Percentiles rank a stretch among this genome's conserved stretches.
Conservation (phyloP, 2,888 invertebrate species). For the Ischnus inquisitorius region DNA sequence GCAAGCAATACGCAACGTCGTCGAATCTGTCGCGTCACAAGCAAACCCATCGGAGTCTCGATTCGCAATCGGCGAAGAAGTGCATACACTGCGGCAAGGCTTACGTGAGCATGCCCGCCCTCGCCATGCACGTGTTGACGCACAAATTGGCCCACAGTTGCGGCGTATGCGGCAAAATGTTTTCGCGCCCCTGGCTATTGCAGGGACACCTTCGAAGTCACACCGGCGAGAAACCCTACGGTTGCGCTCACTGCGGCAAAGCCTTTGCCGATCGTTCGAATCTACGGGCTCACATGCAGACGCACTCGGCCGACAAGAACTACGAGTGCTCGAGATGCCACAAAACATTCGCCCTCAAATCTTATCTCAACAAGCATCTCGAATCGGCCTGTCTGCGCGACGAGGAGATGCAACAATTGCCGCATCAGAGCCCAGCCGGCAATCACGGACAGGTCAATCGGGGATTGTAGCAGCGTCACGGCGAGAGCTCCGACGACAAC, state of each 20-base stretch:
- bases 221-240: conserved; percentile 97
- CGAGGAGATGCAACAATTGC: conserved; percentile 73
- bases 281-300: conserved; percentile 97
- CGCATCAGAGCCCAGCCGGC: conserved; percentile 58
- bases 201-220: conserved; percentile 96
- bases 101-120: conserved; percentile 99
- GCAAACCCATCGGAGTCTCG: conserved; percentile 94
- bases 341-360: conserved; percentile 97
- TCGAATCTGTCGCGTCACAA: conserved; percentile 96
- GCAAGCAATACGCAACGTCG: conserved; percentile 96
- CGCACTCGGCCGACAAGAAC: conserved; percentile 96
- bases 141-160: conserved; percentile 98
- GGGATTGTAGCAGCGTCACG: conserved; percentile 83
- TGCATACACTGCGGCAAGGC: conserved; percentile 98
- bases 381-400: conserved; percentile 95
- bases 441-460: conserved; percentile 74
- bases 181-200: conserved; percentile 98
- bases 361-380: conserved; percentile 97
- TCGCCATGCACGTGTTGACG: conserved; percentile 97
- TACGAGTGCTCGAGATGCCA: conserved; percentile 95
- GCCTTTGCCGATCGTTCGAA: conserved; percentile 98
- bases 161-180: conserved; percentile 96
- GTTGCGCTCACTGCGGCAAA: conserved; percentile 97
- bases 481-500: conserved; percentile 56
- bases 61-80: conserved; percentile 97